Percentiles rank a stretch among this genome's conserved stretches.
These are phyloP conservation scores for Drosophila bocki DNA, from an alignment of 1,140 invertebrate species.

Conservation along the genomic window DNA sequence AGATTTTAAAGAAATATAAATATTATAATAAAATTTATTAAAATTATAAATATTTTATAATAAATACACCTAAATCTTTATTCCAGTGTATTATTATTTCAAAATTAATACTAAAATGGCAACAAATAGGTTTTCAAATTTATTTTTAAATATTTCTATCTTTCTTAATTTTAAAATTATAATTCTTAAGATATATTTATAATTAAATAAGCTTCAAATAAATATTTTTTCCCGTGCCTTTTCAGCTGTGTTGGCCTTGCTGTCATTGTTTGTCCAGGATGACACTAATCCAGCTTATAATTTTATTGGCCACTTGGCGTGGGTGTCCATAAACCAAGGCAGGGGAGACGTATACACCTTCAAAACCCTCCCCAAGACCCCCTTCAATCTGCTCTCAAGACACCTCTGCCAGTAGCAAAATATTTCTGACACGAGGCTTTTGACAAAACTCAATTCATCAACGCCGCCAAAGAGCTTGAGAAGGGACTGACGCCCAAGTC, in stretches of 20 bases:
- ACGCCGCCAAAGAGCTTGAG: constrained; percentile 28
- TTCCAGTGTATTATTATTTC: neutral
- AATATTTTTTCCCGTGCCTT: neutral
- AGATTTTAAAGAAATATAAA: neutral
- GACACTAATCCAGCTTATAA: constrained; percentile 82
- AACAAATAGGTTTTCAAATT: neutral
- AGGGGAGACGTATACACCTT: neutral
- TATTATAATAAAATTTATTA: no score
- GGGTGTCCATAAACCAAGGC: constrained; percentile 15
- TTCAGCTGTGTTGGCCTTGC: constrained; percentile 10
- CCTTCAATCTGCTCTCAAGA: neutral
- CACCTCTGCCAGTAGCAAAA: constrained; percentile 56
- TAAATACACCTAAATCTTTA: neutral
- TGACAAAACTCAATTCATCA: constrained; percentile 68
- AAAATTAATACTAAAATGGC: neutral
- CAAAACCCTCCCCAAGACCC: neutral
- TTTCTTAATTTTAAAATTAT: no score
- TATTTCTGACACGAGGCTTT: constrained; percentile 58
- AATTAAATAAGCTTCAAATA: neutral
- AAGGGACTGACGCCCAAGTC: constrained; percentile 19
- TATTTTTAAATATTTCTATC: neutral
- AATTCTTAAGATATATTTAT: neutral
- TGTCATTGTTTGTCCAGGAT: constrained; percentile 76
- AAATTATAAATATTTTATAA: neutral
- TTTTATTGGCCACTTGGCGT: constrained; percentile 69